Evolutionary conservation across 2,113 vertebrate species (phyloP).

Genomic region (Eulacestoma nigropectus): DNA sequence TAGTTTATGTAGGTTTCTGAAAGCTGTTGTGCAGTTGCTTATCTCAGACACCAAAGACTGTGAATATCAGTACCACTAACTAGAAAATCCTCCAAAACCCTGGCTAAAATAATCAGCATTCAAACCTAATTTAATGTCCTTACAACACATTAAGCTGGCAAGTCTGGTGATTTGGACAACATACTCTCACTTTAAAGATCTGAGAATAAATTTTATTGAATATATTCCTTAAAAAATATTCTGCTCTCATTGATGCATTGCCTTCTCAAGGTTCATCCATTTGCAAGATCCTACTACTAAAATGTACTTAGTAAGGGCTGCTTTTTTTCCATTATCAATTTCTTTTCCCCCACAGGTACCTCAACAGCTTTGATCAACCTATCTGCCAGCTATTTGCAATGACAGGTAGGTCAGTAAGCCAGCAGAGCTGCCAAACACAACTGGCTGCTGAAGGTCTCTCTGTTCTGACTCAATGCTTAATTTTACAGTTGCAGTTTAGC

Average conservation of each 20-base stretch:
- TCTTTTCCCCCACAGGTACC: not conserved
- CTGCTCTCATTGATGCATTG: not conserved
- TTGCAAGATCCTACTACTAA: not conserved
- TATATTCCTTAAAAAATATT: not conserved
- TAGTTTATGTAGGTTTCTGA: not conserved
- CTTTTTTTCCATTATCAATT: not conserved
- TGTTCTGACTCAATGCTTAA: not conserved
- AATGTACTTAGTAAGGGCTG: not conserved
- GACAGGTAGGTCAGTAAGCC: not conserved
- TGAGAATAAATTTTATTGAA: not conserved
- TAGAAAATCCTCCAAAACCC: not conserved
- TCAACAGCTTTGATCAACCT: not conserved
- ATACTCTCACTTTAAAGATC: not conserved
- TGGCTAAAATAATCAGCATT: not conserved
- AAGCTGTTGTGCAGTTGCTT: not conserved
- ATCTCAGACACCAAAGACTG: not conserved
- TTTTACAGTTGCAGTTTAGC: not conserved
- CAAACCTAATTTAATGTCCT: not conserved
- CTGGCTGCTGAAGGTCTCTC: not conserved
- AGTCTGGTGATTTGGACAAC: not conserved
- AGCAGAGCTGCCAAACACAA: not conserved
- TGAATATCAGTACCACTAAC: not conserved
- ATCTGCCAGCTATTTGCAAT: not conserved
- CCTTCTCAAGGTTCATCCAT: not conserved
- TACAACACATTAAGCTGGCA: not conserved